phyloP scores from a whole-genome alignment of 2,797 vertebrate genomes.

The Micromesistius poutassou region DNA sequence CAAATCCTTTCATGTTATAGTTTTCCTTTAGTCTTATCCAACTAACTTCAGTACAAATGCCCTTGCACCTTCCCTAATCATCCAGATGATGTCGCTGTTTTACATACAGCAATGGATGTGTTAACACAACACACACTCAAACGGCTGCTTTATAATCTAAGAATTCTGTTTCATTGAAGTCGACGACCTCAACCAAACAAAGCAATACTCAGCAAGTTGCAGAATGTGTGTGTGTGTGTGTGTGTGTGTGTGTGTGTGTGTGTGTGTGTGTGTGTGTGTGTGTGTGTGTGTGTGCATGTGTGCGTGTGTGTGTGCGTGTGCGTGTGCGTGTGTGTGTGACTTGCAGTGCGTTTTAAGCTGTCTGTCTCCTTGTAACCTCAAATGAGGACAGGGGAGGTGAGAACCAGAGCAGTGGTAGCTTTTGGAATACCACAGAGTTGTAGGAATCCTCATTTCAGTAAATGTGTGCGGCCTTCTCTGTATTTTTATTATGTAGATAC shows the following conservation, averaged over 20 bases:
- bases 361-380: neutral
- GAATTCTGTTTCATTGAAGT: neutral
- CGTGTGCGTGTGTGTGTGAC: neutral
- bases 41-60: neutral
- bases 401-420: neutral
- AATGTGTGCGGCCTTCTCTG: neutral
- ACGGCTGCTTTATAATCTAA: neutral
- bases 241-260: slow-evolving; percentile 10
- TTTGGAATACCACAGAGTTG: neutral
- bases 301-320: neutral
- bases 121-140: neutral
- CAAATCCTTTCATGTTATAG: neutral
- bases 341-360: neutral
- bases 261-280: slow-evolving; percentile 7
- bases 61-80: neutral
- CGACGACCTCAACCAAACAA: neutral
- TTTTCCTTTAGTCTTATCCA: neutral
- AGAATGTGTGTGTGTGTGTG: neutral
- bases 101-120: slow-evolving; percentile 32
- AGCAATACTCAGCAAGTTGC: neutral
- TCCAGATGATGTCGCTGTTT: slow-evolving; percentile 65
- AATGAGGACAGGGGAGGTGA: neutral
- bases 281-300: neutral
- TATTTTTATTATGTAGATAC: neutral
- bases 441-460: neutral